phyloP scores from a whole-genome alignment of 1,140 invertebrate genomes.

The Drosophila mauritiana region DNA sequence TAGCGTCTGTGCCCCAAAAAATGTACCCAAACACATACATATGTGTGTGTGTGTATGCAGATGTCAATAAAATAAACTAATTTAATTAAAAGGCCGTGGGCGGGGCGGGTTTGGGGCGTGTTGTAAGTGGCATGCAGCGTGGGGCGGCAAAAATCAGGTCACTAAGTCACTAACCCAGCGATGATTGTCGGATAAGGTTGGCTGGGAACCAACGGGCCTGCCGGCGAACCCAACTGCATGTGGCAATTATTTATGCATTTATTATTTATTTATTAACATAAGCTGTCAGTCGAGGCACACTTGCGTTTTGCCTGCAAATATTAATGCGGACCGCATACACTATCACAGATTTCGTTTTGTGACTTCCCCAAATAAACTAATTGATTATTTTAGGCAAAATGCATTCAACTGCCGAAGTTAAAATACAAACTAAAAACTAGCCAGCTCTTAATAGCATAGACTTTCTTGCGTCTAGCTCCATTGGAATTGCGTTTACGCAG shows the following conservation, averaged over 20 bases:
- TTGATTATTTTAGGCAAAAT: too few relatives aligned
- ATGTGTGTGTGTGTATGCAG: conserved; percentile 4
- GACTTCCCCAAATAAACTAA: too few relatives aligned
- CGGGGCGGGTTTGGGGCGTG: background rate
- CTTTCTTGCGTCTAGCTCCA: conserved; percentile 6
- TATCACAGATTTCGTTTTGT: background rate
- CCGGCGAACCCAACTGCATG: background rate
- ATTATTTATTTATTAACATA: conserved; percentile 60
- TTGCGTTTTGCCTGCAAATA: too few relatives aligned
- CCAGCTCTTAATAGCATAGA: background rate
- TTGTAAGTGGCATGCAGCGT: background rate
- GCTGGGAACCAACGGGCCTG: background rate
- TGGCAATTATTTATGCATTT: conserved; percentile 57
- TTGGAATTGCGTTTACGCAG: conserved; percentile 56
- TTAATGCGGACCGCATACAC: background rate
- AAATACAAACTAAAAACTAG: background rate
- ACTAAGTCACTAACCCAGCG: background rate
- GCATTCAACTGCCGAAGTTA: too few relatives aligned
- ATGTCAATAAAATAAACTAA: conserved; percentile 75
- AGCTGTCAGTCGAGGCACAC: conserved; percentile 16
- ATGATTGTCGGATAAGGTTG: conserved; percentile 5
- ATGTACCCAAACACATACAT: conserved; percentile 16
- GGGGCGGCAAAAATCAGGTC: conserved; percentile 22
- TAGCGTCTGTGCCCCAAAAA: conserved; percentile 20
- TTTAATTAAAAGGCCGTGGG: conserved; percentile 65